Evolutionary conservation across 2,888 invertebrate species (phyloP), one percentile per base, ranked within the genome.

Genomic region (Epinotia bilunana): DNA sequence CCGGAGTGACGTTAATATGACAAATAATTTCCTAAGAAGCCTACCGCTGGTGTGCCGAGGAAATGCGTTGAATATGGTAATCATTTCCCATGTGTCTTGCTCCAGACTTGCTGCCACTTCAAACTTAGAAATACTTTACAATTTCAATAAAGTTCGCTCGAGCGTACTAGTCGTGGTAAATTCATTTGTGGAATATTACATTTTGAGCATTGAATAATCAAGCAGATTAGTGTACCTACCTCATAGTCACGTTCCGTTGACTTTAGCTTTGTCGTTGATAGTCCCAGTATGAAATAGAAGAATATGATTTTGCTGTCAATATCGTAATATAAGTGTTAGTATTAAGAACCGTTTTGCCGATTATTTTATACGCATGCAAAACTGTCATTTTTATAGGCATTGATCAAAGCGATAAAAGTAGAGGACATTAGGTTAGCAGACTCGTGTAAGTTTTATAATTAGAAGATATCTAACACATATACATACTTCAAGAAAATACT

Each of bases 1-100:
- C 81, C 77, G 80, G 87, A 91, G 88, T 91, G 92, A 93, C 92
- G 90, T 92, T 92, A 92, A 92, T 92, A 91, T 92, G 92, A 92
- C 91, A 92, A 92, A 92, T 91, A 90, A 92, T 92, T 92, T 90
- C 90, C 90, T 87, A 83, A 83, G 84, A 86, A 89, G 92, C 90
- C 91, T 90, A 90, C 88, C 84, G 85, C 83, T 82, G 83, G 80
- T 83, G 82, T 80, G 82, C 76, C 79, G 79, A 82, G 87, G 88
- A 87, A 90, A 90, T 89, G 90, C 89, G 89, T 88, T 88, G 91
- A 91, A 92, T 92, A 92, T 92, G 92, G 87, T 90, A 92, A 92
- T 92, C 87, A 87, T 87, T 89, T 88, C 91, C 90, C 91, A 84
- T 84, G 90, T 87, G 91, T 84, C 85, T 85, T 84, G 82, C 85